Evolutionary conservation across 2,797 vertebrate species (phyloP).

Genomic region (Geotrypetes seraphini): DNA sequence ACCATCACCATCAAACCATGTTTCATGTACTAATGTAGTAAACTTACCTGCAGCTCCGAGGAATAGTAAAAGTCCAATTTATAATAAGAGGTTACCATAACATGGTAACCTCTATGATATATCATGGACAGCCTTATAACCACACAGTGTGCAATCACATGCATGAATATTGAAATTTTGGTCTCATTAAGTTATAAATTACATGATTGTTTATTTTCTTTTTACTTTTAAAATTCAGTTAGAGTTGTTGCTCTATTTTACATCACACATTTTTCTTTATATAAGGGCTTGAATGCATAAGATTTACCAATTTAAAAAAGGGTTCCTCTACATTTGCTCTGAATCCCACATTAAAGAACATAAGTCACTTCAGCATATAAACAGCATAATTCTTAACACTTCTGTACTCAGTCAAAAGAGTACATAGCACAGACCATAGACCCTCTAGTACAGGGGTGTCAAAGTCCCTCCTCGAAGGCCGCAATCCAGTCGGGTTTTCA

Average conservation of each 20-base stretch:
- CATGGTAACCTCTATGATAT: conserved; percentile 67
- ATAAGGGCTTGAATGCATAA: too few species aligned
- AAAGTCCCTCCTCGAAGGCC: too few species aligned
- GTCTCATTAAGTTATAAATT: conserved; percentile 57
- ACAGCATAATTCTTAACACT: too few species aligned
- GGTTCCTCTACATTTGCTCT: conserved; percentile 39
- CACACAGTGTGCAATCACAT: conserved; percentile 51
- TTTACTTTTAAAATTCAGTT: conserved; percentile 44
- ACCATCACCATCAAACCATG: too few species aligned
- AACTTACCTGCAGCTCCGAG: too few species aligned
- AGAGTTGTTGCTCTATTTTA: conserved; percentile 42
- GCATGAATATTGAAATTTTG: conserved; percentile 53
- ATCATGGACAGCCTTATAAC: conserved; percentile 67
- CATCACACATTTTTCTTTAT: conserved; percentile 27
- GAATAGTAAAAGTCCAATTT: conserved; percentile 44
- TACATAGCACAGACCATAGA: too few species aligned
- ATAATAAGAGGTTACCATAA: conserved; percentile 73
- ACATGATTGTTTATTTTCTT: conserved; percentile 55
- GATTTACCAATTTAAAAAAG: too few species aligned
- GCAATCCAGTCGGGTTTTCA: too few species aligned
- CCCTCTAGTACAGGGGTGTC: too few species aligned
- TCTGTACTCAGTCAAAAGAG: too few species aligned
- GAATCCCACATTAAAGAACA: conserved; percentile 34
- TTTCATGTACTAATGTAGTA: conserved; percentile 30
- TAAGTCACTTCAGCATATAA: too few species aligned